Conservation (phyloP, 2,888 invertebrate genomes). For the Rhyacophila evoluta region DNA sequence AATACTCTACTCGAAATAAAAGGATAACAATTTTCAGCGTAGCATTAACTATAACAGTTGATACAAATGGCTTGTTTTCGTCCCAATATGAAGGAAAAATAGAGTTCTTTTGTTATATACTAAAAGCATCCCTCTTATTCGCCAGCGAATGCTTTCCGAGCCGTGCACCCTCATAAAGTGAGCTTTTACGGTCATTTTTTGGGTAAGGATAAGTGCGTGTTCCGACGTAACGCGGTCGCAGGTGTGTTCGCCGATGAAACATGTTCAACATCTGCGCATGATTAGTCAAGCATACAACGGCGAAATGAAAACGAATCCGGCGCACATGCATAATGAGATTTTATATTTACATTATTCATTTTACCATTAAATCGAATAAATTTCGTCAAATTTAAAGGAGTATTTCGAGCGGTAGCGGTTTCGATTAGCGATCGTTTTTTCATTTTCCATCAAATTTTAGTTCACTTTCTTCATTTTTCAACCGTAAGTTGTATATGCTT, state of each 20-base stretch:
- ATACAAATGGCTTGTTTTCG: background rate
- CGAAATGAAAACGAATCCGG: constrained; percentile 29
- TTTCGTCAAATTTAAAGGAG: too few relatives aligned
- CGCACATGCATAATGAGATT: too few relatives aligned
- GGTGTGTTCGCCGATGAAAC: constrained; percentile 45
- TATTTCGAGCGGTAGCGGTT: too few relatives aligned
- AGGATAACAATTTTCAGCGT: too few relatives aligned
- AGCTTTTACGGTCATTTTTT: constrained; percentile 47
- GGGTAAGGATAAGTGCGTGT: constrained; percentile 48
- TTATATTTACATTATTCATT: too few relatives aligned
- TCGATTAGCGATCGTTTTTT: too few relatives aligned
- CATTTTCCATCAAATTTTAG: too few relatives aligned
- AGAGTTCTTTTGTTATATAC: constrained; percentile 5
- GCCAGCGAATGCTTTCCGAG: background rate
- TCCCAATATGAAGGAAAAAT: background rate
- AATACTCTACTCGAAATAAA: too few relatives aligned
- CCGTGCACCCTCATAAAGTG: constrained; percentile 41
- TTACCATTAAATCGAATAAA: too few relatives aligned
- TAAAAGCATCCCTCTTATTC: constrained; percentile 20
- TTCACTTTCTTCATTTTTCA: too few relatives aligned
- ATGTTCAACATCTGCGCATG: constrained; percentile 39
- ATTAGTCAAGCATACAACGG: constrained; percentile 29
- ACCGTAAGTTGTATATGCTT: too few relatives aligned
- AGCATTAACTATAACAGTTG: too few relatives aligned
- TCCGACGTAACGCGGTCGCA: constrained; percentile 41